Evolutionary conservation across 2,113 vertebrate genomes (phyloP).

Genomic region (Seriola aureovittata): DNA sequence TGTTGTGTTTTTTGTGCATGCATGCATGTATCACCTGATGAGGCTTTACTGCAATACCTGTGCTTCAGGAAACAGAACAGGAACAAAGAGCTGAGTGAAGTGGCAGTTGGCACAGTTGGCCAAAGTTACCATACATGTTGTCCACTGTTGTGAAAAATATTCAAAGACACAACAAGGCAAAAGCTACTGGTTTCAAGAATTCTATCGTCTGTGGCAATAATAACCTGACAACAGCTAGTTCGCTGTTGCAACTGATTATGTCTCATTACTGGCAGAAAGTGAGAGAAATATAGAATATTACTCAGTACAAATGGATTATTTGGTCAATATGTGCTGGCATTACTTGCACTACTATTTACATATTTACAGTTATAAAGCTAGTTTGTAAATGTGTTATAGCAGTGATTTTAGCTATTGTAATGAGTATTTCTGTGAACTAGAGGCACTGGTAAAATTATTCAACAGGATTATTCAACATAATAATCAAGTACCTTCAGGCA

Average conservation of each 20-base stretch:
- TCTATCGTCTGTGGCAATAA: neutral
- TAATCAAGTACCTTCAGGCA: neutral
- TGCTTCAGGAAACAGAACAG: slow-evolving; percentile 43
- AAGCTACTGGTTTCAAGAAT: neutral
- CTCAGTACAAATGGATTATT: too few relatives aligned
- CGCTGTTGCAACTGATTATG: neutral
- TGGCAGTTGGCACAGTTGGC: slow-evolving; percentile 10
- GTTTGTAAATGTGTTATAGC: neutral
- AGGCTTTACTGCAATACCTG: slow-evolving; percentile 4
- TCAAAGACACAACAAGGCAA: neutral
- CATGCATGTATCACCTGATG: neutral
- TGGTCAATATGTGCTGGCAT: too few relatives aligned
- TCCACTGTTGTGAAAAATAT: neutral
- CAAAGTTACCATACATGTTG: neutral
- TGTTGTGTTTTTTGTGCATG: neutral
- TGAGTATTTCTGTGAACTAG: neutral
- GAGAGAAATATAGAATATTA: neutral
- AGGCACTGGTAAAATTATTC: neutral
- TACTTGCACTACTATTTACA: neutral
- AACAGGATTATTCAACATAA: neutral
- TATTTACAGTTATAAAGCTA: neutral
- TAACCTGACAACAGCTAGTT: neutral
- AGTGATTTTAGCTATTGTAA: neutral
- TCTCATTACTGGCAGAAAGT: neutral
- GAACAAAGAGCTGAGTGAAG: slow-evolving; percentile 17